Conservation (phyloP, 92 coral and sea anemone species). For the Actinostola sp. region DNA sequence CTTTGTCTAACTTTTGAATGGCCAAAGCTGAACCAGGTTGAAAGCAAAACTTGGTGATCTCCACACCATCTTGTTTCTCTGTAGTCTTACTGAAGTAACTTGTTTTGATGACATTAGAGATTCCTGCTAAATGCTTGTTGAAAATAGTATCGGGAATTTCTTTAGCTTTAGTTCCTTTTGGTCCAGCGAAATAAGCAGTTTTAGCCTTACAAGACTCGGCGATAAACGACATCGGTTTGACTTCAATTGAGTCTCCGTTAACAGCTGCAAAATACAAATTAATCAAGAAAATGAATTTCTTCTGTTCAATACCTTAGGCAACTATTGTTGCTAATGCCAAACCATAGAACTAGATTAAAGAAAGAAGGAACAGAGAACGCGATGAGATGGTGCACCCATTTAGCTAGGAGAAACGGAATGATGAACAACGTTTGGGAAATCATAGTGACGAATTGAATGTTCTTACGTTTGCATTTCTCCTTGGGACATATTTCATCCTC, state of each 20-base stretch:
- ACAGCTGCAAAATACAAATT: conserved; percentile 18
- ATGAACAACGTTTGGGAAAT: too few relatives aligned
- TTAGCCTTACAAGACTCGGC: conserved; percentile 28
- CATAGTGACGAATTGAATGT: too few relatives aligned
- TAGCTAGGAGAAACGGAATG: too few relatives aligned
- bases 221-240: conserved; percentile 32
- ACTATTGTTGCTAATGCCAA: too few relatives aligned
- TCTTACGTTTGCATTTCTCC: conserved; percentile 59
- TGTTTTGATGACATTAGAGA: conserved; percentile 37
- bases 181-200: conserved; percentile 45
- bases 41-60: conserved; percentile 57
- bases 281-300: not conserved
- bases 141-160: conserved; percentile 45
- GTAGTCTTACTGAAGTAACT: conserved; percentile 53
- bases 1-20: conserved; percentile 19
- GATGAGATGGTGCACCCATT: too few relatives aligned
- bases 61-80: conserved; percentile 16
- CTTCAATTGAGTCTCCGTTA: conserved; percentile 37
- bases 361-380: too few relatives aligned
- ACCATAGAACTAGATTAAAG: too few relatives aligned
- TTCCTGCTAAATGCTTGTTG: conserved; percentile 21
- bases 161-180: conserved; percentile 14
- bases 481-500: conserved; percentile 60
- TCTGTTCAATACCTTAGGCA: not conserved
- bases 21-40: conserved; percentile 38